A percentile compares a stretch with the other conserved stretches of the same genome.
These are phyloP conservation scores for Tupaia tana DNA, from an alignment of 2,113 vertebrate genomes.

Conservation along the genomic window DNA sequence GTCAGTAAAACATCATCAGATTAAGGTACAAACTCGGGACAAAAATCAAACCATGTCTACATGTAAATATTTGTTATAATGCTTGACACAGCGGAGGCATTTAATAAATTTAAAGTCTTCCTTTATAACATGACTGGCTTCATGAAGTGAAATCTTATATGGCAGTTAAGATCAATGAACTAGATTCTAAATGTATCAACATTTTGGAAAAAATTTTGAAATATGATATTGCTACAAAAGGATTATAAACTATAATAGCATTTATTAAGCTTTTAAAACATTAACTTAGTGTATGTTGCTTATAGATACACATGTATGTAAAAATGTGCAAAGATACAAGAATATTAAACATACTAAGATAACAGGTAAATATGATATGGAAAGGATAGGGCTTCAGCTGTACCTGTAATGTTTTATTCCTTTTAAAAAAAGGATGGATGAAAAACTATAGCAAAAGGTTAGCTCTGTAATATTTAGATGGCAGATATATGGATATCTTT, in stretches of 20 bases:
- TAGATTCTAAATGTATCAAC: not conserved
- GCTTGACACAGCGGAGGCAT: not conserved
- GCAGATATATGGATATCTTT: not conserved
- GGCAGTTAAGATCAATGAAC: not conserved
- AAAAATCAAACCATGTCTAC: not conserved
- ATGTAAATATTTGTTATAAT: not conserved
- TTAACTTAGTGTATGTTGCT: not conserved
- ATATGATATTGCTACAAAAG: not conserved
- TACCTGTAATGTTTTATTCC: not conserved
- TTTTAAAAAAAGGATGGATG: constrained; percentile 2
- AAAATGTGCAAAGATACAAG: not conserved
- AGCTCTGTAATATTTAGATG: not conserved
- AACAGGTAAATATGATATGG: not conserved
- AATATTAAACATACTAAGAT: not conserved
- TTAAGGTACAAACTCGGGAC: not conserved
- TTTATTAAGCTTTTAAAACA: not conserved
- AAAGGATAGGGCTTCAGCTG: not conserved
- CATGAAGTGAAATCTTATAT: not conserved
- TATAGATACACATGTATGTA: not conserved
- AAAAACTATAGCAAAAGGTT: not conserved
- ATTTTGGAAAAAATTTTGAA: not conserved
- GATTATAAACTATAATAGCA: not conserved
- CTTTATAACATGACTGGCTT: not conserved
- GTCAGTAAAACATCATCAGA: not conserved
- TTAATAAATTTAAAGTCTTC: constrained; percentile 16